Evolutionary conservation across 2,797 vertebrate species (phyloP).

Genomic region (Silurus lanzhouensis): DNA sequence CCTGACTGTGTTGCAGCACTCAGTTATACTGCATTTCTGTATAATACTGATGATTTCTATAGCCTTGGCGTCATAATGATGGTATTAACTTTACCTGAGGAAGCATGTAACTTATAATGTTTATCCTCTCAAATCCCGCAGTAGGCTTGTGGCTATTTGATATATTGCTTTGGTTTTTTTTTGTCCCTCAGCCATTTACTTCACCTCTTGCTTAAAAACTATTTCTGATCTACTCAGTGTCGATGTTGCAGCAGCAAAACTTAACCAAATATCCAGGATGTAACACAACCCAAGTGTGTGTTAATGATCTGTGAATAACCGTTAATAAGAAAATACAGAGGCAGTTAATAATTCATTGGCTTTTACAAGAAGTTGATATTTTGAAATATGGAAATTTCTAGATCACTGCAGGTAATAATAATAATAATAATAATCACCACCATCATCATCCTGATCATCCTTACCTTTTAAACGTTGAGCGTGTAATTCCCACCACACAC

Average conservation of each 20-base stretch:
- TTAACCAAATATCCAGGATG: neutral
- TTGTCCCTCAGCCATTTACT: neutral
- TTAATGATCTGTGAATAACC: conserved; percentile 1
- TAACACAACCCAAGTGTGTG: neutral
- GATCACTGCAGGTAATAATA: neutral
- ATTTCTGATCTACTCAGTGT: neutral
- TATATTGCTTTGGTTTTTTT: neutral
- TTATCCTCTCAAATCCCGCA: neutral
- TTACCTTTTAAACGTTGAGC: neutral
- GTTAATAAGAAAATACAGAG: too few relatives aligned
- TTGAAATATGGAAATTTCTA: neutral
- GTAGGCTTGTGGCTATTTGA: neutral
- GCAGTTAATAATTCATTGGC: neutral
- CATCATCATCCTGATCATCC: neutral
- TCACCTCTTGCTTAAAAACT: neutral
- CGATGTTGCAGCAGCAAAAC: neutral
- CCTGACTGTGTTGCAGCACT: too few relatives aligned
- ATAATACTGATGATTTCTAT: too few relatives aligned
- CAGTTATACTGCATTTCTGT: too few relatives aligned
- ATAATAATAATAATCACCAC: neutral
- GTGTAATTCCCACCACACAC: neutral
- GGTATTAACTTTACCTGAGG: neutral
- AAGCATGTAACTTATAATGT: neutral
- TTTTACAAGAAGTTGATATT: neutral
- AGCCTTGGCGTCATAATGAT: too few relatives aligned